Conservation (phyloP, 2,797 vertebrate species). For the Pampus argenteus region DNA sequence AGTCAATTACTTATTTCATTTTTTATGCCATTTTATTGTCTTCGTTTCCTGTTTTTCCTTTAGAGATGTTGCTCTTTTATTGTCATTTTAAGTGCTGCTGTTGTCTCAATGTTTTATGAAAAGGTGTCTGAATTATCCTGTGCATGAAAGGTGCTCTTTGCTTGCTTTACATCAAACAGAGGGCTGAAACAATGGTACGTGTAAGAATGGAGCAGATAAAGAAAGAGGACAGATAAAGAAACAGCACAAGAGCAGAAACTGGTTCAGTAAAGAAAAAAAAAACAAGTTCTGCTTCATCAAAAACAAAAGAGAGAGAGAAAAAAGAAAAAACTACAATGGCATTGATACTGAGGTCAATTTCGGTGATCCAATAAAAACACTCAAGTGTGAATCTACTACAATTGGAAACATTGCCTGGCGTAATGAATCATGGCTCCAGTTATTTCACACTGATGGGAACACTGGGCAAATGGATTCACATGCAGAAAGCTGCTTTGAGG, state of each 20-base stretch:
- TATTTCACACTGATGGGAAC: conserved; percentile 55
- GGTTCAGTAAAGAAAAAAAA: not conserved
- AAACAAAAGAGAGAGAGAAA: not conserved
- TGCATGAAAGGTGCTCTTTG: too few species aligned
- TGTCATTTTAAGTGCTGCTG: not conserved
- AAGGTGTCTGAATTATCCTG: too few species aligned
- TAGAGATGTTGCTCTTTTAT: not conserved
- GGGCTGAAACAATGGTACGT: too few species aligned
- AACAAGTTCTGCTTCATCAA: conserved; percentile 3
- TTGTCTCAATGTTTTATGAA: not conserved
- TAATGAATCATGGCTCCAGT: conserved; percentile 41
- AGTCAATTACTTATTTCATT: not conserved
- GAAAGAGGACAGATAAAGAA: not conserved
- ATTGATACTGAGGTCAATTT: conserved; percentile 13
- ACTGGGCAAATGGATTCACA: conserved; percentile 46
- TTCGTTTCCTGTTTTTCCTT: not conserved
- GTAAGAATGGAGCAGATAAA: conserved; percentile 1
- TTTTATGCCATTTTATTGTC: not conserved
- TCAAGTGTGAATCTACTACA: conserved; percentile 29
- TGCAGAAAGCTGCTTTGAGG: conserved; percentile 15
- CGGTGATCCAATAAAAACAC: conserved; percentile 26
- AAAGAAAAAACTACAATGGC: not conserved
- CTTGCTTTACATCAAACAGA: not conserved
- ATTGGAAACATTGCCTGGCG: conserved; percentile 19
- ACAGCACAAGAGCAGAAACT: not conserved